Evolutionary conservation across 1,140 invertebrate species (phyloP), one percentile per base, ranked within the genome.

Genomic region (Teleogryllus occipitalis): DNA sequence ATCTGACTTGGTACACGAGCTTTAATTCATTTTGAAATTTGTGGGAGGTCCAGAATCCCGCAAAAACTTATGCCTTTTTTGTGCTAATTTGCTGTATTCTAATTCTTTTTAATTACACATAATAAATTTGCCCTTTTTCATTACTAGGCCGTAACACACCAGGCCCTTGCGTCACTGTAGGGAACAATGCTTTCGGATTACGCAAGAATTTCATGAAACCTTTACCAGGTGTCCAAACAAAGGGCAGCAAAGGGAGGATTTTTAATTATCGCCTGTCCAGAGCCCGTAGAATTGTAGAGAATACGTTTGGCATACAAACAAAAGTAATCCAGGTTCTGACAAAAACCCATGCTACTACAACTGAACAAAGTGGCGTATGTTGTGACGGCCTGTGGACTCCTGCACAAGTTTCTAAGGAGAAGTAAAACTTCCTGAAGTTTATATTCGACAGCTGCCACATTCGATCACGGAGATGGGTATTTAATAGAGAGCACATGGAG

Each of bases 231-330:
- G 77, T 39, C 46, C 79, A 72, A 46, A 79, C 82, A 78, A 82
- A 79, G 22, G 82, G 81, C 81, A 82, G 79, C 7, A 39, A 14
- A 73, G 78, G 83, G 81, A 81, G 81, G 81, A 82, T 83, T 73
- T 84, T 82, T 79, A 85, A 84, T 81, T 84, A 83, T 75, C 75
- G 82, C 73, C n/a, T n/a, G n/a, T n/a, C n/a, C n/a, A n/a, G n/a
- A n/a, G 65, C n/a, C n/a, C n/a, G n/a, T n/a, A 81, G 82, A 81
- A 83, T 84, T 21, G 83, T 87, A 15, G 86, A 88, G 81, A 87
- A 87, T 83, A 83, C 82, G n/a, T 87, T 87, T 83, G 85, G 85
- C 39, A 84, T 87, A 80, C 65, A 82, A 47, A 78, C 81, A 54
- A 81, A 79, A n/a, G 75, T 75, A 3, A 82, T 80, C 75, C 46